Base-by-base conservation (phyloP, 2,113 vertebrate species). In the Corvus moneduloides region DNA sequence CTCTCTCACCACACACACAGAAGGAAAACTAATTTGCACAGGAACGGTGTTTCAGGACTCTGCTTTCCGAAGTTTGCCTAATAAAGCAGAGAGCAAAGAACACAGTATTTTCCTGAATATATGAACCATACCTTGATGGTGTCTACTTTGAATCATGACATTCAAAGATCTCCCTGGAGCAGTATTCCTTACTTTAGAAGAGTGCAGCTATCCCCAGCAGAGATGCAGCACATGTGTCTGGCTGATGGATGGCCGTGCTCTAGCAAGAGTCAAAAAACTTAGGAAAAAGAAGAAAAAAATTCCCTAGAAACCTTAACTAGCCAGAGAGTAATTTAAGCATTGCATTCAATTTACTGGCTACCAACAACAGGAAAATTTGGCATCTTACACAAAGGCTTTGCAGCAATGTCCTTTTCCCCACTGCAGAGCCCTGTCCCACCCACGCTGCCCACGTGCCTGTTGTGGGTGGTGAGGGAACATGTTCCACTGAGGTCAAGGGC, bases 101-200 rank as follows among this genome's bases (percentile, higher is more conserved):
- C n/a, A 72, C 18, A 8, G 17, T 28, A 43, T 55, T 94, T 81
- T 68, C 69, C 76, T 62, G 83, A 90, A 86, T 63, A 86, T 77
- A 93, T 62, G 71, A 96, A 93, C 84, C 84, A 86, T 94, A 95
- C 94, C 95, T 95, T 76, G 73, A 87, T 63, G 86, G 83, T 44
- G 54, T 92, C 74, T 95, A 61, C 94, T 90, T 90, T 92, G 90
- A 96, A 92, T 89, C 73, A 43, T 4, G 37, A 69, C 74, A 89
- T 90, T 92, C 94, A 96, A 75, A 92, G 88, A 64, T 88, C 83
- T 87, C 81, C 85, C 78, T 27, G 54, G 94, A 95, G 92, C 56
- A 44, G 79, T 76, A 64, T 68, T 84, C 48, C 84, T 92, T 86
- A 85, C 79, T 71, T 84, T 75, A 95, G 71, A 96, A 44, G 73